Base-by-base conservation (phyloP, 2,797 vertebrate genomes). In the Catostomus latipinnis region DNA sequence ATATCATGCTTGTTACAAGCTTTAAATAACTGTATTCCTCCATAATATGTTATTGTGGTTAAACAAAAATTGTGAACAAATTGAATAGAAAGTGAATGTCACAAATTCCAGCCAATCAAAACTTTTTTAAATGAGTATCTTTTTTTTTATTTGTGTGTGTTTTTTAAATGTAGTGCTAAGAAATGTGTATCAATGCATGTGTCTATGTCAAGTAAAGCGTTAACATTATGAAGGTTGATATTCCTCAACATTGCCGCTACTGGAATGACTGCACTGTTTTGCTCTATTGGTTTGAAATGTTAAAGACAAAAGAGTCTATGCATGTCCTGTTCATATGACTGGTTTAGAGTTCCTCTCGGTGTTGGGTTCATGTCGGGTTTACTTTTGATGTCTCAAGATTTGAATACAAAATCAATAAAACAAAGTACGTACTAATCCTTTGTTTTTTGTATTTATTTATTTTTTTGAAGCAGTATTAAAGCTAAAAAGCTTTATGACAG, bases 221-320 rank as follows among this genome's bases (percentile, higher is more conserved):
- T 67, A 54, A 66, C 57, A 48, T 49, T 18, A 50, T 43, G 65
- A 50, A 10, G 49, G 46, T 11, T 45, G 22, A 65, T 80, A 49
- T 80, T 69, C n/a, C 71, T 74, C 60, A 72, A 87, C 80, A 85
- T 80, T 91, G 91, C 90, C 85, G 90, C 89, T 91, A 90, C 90
- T 93, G 91, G 90, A 86, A 89, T 85, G 78, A 78, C 90, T 93
- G 93, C 93, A 94, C 93, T 93, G 92, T 90, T 87, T 90, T 87
- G 87, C 84, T 90, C 81, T 82, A 83, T 90, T 88, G 87, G 82
- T 67, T 22, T 14, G 73, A 10, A 46, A 78, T 58, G 46, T 49
- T 63, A 57, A 49, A 63, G 14, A 9, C 34, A 34, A 34, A 34
- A 34, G 34, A 34, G 22, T 22, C 34, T 34, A 34, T 3, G 3